These are phyloP conservation scores for Drosophila seclusa DNA, from an alignment of 2,888 invertebrate genomes.

Conservation along the genomic window DNA sequence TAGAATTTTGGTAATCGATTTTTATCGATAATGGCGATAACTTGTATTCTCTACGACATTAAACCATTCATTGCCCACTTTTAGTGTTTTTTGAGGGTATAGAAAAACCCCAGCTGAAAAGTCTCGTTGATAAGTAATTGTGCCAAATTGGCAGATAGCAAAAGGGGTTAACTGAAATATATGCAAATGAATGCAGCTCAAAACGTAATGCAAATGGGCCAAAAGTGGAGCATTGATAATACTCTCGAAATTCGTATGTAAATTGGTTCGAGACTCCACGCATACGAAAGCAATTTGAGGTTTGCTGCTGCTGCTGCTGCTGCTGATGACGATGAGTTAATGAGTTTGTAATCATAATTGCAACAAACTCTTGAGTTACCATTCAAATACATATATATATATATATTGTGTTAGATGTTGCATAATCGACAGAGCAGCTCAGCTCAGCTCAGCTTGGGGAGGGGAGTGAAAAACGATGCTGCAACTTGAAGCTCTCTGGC, in stretches of 20 bases:
- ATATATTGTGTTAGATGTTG: slow-evolving; percentile 35
- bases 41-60: neutral
- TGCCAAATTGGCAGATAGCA: slow-evolving; percentile 53
- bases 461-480: slow-evolving; percentile 12
- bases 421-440: slow-evolving; percentile 9
- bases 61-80: neutral
- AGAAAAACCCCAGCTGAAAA: neutral
- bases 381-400: slow-evolving; percentile 19
- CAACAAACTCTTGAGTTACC: slow-evolving; percentile 9
- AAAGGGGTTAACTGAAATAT: slow-evolving; percentile 20
- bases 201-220: neutral
- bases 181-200: slow-evolving; percentile 31
- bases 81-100: neutral
- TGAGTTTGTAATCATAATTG: slow-evolving; percentile 30
- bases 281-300: slow-evolving; percentile 11
- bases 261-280: neutral
- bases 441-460: neutral
- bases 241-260: slow-evolving; percentile 12
- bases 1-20: neutral
- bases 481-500: slow-evolving; percentile 12
- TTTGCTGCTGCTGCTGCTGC: neutral
- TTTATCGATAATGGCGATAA: neutral
- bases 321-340: neutral
- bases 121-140: slow-evolving; percentile 48
- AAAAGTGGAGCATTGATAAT: slow-evolving; percentile 16